Conservation (phyloP, 2,113 vertebrate genomes). For the Paramormyrops kingsleyae region DNA sequence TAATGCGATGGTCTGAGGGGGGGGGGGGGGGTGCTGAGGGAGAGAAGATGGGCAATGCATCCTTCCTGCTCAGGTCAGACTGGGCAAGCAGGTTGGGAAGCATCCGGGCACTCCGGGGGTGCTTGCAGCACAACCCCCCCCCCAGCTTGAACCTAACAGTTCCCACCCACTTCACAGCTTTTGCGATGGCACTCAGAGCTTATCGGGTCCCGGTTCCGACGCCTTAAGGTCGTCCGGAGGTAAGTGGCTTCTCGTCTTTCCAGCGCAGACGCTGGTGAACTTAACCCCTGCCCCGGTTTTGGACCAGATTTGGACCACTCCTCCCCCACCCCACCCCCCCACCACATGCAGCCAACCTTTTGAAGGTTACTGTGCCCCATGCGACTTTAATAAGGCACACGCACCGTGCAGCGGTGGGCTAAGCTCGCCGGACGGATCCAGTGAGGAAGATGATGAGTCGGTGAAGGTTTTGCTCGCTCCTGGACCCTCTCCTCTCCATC, state of each 20-base stretch:
- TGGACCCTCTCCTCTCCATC: background rate
- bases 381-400: background rate
- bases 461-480: background rate
- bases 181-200: constrained; percentile 34
- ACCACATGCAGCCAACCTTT: background rate
- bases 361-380: background rate
- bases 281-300: constrained; percentile 39
- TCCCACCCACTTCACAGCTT: background rate
- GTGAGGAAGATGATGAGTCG: background rate
- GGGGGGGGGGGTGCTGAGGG: background rate
- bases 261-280: constrained; percentile 26
- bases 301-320: constrained; percentile 42
- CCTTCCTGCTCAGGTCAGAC: background rate
- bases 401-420: background rate
- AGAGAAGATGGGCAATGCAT: background rate
- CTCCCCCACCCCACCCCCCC: constrained; percentile 33
- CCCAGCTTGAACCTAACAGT: background rate
- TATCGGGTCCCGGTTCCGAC: constrained; percentile 58
- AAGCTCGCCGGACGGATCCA: background rate
- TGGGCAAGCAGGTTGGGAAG: background rate
- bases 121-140: background rate
- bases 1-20: background rate
- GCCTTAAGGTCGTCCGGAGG: constrained; percentile 58
- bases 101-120: background rate
- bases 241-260: constrained; percentile 60